A percentile compares a stretch with the other conserved stretches of the same genome.
Conservation (phyloP, 2,797 vertebrate species). For the Phoebastria nigripes region DNA sequence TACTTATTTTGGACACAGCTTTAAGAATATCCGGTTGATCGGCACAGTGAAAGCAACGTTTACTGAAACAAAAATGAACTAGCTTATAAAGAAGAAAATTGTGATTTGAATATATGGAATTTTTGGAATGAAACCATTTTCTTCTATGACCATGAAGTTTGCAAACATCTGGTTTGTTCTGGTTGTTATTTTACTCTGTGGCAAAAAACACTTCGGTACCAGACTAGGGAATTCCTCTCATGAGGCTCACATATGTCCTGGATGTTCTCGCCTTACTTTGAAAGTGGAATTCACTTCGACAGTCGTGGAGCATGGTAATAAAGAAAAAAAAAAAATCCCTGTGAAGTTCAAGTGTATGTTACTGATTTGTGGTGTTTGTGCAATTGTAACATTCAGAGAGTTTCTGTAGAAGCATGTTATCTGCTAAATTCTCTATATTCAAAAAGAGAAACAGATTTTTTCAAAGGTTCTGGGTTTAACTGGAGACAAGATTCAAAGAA, state of each 20-base stretch:
- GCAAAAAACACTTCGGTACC: slow-evolving; percentile 80
- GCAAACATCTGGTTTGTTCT: slow-evolving; percentile 80
- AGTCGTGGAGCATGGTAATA: slow-evolving; percentile 91
- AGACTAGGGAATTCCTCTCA: slow-evolving; percentile 74
- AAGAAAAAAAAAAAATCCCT: background rate
- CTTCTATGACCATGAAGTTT: slow-evolving; percentile 79
- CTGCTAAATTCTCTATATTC: background rate
- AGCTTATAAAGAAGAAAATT: slow-evolving; percentile 64
- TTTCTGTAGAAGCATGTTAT: background rate
- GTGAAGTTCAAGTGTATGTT: background rate
- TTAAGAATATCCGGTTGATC: slow-evolving; percentile 55
- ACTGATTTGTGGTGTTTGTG: background rate
- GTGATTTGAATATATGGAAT: slow-evolving; percentile 71
- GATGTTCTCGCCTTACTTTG: slow-evolving; percentile 87
- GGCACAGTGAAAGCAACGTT: slow-evolving; percentile 49
- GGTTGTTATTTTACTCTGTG: slow-evolving; percentile 80
- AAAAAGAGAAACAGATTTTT: background rate
- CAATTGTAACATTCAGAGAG: background rate
- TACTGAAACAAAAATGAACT: slow-evolving; percentile 65
- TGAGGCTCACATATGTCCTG: slow-evolving; percentile 73
- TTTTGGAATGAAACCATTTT: slow-evolving; percentile 65
- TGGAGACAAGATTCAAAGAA: background rate
- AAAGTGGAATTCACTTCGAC: slow-evolving; percentile 92
- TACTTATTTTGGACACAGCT: slow-evolving; percentile 64
- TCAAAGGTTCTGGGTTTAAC: background rate